Base-by-base conservation (phyloP, 1,140 invertebrate species). In the Holotrichia oblita region DNA sequence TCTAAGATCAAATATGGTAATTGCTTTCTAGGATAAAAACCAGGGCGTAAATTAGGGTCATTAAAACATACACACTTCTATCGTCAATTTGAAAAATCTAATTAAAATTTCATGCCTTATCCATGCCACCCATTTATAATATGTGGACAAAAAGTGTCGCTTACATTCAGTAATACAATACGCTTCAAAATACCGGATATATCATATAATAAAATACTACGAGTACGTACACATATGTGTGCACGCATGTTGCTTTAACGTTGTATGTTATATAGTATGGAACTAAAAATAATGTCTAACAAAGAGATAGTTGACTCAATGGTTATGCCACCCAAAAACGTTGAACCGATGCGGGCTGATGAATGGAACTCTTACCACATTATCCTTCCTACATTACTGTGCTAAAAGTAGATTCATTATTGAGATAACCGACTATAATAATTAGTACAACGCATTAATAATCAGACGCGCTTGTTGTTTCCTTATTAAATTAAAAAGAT, bases 231-330 rank as follows among this genome's bases (percentile, higher is more conserved):
- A 64, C 61, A 69, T 17, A 34, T 69, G 27, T 69, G 61, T 69
- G 22, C 20, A 22, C 22, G 17, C 48, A 17, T 17, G 48, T 17
- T 55, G 48, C 48, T 55, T 55, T 17, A 17, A 17, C 61, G 22
- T 69, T 9, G 17, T 27, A 34, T 34, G 1, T 34, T 34, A 4
- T 34, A 4, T 34, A 12, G 61, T 69, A 69, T 20, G 22, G 10
- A 34, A 69, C 61, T 69, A 69, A 69, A 69, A 69, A 69, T 69
- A 69, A n/a, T n/a, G n/a, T 17, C 61, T 69, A 69, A 69, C 22
- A 69, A 69, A 69, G 17, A 69, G 61, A 34, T 22, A 69, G 61
- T 69, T 69, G 9, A 69, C 61, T 69, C 22, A 69, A 69, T 22
- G 22, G 2, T 61, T 61, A n/a, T 22, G 9, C 61, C 17, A 17